Base-by-base conservation (phyloP, 1,140 invertebrate species). In the Drosophila elegans region DNA sequence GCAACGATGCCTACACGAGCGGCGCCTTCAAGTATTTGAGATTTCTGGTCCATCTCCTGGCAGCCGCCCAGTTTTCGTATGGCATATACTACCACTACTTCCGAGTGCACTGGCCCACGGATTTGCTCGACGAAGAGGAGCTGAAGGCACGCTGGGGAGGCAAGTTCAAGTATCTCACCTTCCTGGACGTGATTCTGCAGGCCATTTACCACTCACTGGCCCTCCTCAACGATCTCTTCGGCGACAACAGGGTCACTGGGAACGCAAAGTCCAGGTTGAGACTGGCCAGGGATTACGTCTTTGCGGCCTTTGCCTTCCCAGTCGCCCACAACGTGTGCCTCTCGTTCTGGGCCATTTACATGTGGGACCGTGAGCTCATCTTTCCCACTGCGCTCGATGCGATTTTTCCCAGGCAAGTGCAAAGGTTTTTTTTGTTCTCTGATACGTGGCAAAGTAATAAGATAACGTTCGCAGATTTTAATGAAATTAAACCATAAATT, bases 161-260 rank as follows among this genome's bases (percentile, higher is more conserved):
- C 9, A 91, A 91, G 45, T 91, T 91, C n/a, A 91, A 91, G 53
- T 91, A 84, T 52, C 68, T 91, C 9, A 90, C 90, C 9, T 90
- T 91, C 13, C 74, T 91, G 5, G 72, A 91, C 69, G 80, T 88
- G 38, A 85, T 88, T 2, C 39, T 91, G 27, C 90, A 91, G 67
- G 80, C 86, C 1, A 56, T 88, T 21, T 91, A 91, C 52, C 86
- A 91, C 44, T 53, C 56, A 11, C 9, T 90, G 5, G 86, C 90
- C 1, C 32, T 91, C 5, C 44, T 91, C 0, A 91, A 91, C 25
- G 90, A 91, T 69, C 2, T 91, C 0, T 59, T 78, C 12, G 90
- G 90, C 3, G 54, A 69, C 13, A 91, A 91, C 44, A 34, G 51
- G 0, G 67, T 90, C 1, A 38, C 59, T 5, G 21, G 34, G n/a